Evolutionary conservation across 2,888 invertebrate species (phyloP).

Genomic region (Diaperis boleti): DNA sequence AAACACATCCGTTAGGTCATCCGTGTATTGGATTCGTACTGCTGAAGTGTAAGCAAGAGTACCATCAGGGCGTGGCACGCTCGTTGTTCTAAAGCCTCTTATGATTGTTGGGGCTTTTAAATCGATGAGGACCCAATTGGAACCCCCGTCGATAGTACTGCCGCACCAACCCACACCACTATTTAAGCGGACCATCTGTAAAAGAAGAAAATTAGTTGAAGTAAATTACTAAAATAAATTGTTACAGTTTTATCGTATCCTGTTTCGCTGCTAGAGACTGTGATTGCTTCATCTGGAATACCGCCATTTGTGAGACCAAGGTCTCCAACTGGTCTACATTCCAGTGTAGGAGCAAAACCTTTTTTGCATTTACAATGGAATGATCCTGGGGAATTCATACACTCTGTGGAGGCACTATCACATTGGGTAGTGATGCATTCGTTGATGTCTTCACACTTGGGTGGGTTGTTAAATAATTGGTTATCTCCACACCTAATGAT

Average conservation of each 20-base stretch:
- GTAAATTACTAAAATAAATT: constrained; percentile 44
- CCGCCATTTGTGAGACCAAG: constrained; percentile 89
- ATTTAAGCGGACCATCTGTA: constrained; percentile 84
- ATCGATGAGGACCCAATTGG: constrained; percentile 90
- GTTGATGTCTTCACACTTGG: constrained; percentile 92
- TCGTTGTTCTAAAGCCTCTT: constrained; percentile 91
- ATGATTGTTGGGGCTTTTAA: constrained; percentile 90
- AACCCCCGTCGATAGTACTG: constrained; percentile 84
- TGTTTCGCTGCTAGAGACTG: constrained; percentile 84
- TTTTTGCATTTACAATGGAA: constrained; percentile 89
- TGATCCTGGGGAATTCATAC: constrained; percentile 88
- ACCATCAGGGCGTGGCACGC: constrained; percentile 85
- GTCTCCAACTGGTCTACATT: constrained; percentile 91
- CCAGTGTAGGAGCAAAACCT: constrained; percentile 87
- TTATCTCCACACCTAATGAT: constrained; percentile 88
- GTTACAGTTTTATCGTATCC: constrained; percentile 85
- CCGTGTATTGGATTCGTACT: constrained; percentile 88
- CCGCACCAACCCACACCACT: constrained; percentile 93
- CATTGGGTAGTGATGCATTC: constrained; percentile 92
- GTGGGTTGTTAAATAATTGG: constrained; percentile 85
- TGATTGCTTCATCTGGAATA: constrained; percentile 90
- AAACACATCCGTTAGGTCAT: constrained; percentile 89
- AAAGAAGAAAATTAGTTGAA: background rate
- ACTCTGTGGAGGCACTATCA: constrained; percentile 90
- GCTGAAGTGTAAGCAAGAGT: constrained; percentile 91